phyloP scores from a whole-genome alignment of 35 echinoderm and acorn worm species.

The Chiridota heheva region DNA sequence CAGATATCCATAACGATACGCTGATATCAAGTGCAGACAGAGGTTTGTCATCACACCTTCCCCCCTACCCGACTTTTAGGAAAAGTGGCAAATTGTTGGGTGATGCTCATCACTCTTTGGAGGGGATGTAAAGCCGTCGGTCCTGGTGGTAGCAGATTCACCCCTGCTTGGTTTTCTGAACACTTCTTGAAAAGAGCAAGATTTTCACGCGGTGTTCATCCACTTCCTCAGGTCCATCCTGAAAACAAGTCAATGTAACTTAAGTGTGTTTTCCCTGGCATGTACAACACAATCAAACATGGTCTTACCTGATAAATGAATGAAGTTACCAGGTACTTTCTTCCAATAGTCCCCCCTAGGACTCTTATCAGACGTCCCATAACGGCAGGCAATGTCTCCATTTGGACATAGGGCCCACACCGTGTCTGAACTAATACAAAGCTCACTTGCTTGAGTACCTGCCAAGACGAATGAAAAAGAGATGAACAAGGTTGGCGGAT shows the following conservation, averaged over 20 bases:
- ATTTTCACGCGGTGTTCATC: neutral
- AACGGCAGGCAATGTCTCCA: conserved; percentile 87
- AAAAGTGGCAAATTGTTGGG: no score
- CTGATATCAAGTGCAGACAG: no score
- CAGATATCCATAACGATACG: no score
- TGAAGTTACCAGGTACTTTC: conserved; percentile 93
- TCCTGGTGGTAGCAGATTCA: no score
- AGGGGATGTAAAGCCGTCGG: no score
- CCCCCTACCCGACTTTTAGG: no score
- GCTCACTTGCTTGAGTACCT: conserved; percentile 80
- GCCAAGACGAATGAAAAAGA: neutral
- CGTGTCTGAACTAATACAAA: conserved; percentile 83
- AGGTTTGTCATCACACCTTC: neutral
- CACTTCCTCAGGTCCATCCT: no score
- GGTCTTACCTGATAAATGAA: conserved; percentile 72
- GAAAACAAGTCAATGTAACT: no score
- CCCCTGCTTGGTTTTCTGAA: no score
- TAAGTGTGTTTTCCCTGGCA: neutral
- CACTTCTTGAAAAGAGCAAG: no score
- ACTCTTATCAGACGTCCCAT: conserved; percentile 81
- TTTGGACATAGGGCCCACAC: conserved; percentile 96
- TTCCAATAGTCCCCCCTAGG: conserved; percentile 95
- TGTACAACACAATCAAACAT: neutral
- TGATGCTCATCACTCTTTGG: no score
- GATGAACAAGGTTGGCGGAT: neutral